Base-by-base conservation (phyloP, 2,888 invertebrate genomes). In the Hanleya hanleyi region DNA sequence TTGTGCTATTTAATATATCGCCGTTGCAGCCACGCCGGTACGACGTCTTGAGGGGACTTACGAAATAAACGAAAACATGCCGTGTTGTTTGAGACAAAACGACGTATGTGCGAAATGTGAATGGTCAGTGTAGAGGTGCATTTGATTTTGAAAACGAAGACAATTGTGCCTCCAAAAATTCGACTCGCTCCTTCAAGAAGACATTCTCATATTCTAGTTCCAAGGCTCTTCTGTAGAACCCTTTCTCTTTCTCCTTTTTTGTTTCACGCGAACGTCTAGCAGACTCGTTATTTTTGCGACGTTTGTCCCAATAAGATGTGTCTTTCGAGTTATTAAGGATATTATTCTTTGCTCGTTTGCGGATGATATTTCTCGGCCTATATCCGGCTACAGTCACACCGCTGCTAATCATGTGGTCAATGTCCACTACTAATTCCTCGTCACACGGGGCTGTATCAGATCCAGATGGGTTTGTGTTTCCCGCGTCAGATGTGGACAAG, bases 241-340 rank as follows among this genome's bases (percentile, higher is more conserved):
- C 79, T n/a, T 80, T 76, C 67, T 83, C 83, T 49, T 81, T 84
- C 66, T 89, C 89, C 71, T 84, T 84, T 72, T 84, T 84, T 9
- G 80, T 75, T 49, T 86, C 85, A 36, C 86, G 69, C 5, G 86
- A 86, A 49, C 81, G 73, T 35, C 84, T 74, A 12, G 86, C 86
- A 7, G 86, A 85, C 57, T 86, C 86, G 78, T 86, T 86, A 80
- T 86, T 86, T 74, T 84, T 85, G 70, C 80, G 78, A 29, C 86
- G 67, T 67, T 84, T 82, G 65, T 83, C 80, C 84, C 84, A 84
- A 68, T 84, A 84, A 26, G 77, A 71, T 1, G 57, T 68, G 64
- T 84, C 82, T 69, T 83, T 83, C 35, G 68, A 62, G 26, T 80
- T 76, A 1, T 38, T 49, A 1, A 75, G 77, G 15, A 80, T 71